Conservation (phyloP, 2,888 invertebrate genomes). For the Chromoteleia sp. region DNA sequence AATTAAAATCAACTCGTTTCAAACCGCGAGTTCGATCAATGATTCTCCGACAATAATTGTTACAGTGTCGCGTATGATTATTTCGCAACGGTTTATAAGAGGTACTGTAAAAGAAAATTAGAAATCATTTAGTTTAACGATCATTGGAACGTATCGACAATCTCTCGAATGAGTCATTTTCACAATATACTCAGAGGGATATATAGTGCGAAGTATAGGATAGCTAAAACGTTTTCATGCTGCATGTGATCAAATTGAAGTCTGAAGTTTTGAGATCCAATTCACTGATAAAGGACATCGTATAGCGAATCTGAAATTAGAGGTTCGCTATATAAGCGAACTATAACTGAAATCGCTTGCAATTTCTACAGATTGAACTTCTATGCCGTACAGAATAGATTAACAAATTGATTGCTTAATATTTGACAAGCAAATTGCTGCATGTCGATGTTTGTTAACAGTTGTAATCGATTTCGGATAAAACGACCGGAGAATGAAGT, state of each 20-base stretch:
- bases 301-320: constrained; percentile 47
- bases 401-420: constrained; percentile 60
- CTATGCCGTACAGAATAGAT: constrained; percentile 45
- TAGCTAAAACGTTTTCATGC: constrained; percentile 33
- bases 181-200: constrained; percentile 17
- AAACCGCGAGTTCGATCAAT: background rate
- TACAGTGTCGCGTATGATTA: background rate
- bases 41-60: background rate
- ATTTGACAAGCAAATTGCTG: constrained; percentile 55
- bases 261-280: constrained; percentile 61
- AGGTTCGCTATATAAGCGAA: constrained; percentile 41
- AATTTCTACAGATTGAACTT: constrained; percentile 52
- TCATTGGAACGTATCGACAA: constrained; percentile 29
- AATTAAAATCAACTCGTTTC: too few species aligned
- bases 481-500: background rate
- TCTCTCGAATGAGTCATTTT: constrained; percentile 38
- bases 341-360: constrained; percentile 51
- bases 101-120: background rate
- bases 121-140: constrained; percentile 28
- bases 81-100: background rate
- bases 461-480: constrained; percentile 50
- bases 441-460: constrained; percentile 52
- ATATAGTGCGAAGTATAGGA: constrained; percentile 32
- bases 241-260: constrained; percentile 51
- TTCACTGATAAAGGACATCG: constrained; percentile 56